Percentiles rank a stretch among this genome's conserved stretches.
Conservation (phyloP, 2,113 vertebrate genomes). For the Rhabdomys dilectus region DNA sequence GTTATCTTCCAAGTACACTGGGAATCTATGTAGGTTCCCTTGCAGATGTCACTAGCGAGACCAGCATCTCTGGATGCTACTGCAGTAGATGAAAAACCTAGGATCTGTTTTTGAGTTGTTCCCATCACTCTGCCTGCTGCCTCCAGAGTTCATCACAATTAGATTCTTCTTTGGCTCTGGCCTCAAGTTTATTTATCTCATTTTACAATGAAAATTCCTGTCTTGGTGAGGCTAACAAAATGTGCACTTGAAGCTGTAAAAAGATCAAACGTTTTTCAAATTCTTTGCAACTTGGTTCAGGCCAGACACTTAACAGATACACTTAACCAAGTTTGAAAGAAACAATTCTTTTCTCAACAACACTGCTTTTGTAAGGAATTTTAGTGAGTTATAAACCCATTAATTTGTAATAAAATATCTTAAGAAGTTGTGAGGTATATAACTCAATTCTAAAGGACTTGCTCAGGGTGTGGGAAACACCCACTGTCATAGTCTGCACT, state of each 20-base stretch:
- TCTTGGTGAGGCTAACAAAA: neutral
- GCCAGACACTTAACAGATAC: neutral
- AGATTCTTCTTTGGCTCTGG: neutral
- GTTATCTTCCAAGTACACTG: neutral
- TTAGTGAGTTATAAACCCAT: neutral
- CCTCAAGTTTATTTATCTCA: neutral
- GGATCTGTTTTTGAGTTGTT: neutral
- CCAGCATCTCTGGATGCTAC: neutral
- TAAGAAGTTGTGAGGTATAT: neutral
- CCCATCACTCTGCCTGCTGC: neutral
- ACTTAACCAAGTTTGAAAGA: neutral
- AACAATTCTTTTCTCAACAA: neutral
- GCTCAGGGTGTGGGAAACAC: neutral
- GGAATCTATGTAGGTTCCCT: neutral
- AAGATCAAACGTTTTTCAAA: neutral
- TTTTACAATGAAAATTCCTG: neutral
- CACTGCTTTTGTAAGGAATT: neutral
- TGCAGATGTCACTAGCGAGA: conserved; percentile 20
- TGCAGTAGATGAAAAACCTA: neutral
- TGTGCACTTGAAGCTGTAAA: neutral
- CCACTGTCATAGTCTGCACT: neutral
- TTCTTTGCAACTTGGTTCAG: neutral
- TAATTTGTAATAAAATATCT: conserved; percentile 5
- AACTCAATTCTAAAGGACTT: neutral
- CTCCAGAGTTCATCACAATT: neutral